A percentile compares a stretch with the other conserved stretches of the same genome.
phyloP scores from a whole-genome alignment of 2,113 vertebrate genomes.

The Erythrocercus mccallii region DNA sequence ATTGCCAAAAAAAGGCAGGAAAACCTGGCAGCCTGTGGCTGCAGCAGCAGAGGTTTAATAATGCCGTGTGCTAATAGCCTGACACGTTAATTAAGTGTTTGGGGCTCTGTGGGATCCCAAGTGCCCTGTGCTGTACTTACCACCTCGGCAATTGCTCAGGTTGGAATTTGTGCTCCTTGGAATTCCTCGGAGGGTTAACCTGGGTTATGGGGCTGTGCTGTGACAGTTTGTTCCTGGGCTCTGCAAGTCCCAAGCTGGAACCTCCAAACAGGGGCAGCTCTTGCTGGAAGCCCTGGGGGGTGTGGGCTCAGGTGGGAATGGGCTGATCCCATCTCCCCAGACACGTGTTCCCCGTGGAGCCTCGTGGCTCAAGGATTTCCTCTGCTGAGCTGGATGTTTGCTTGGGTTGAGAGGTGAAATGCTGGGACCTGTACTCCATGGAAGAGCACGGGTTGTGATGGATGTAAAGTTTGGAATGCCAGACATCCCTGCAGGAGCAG shows the following conservation, averaged over 20 bases:
- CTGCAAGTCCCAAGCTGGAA: background rate
- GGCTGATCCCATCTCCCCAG: background rate
- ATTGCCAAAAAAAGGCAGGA: background rate
- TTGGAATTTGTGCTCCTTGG: background rate
- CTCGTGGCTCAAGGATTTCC: accelerated
- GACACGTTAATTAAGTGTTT: conserved; percentile 46
- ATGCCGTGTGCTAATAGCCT: conserved; percentile 19
- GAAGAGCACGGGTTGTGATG: background rate
- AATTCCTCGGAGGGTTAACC: background rate
- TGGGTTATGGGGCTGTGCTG: background rate
- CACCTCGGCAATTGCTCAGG: background rate
- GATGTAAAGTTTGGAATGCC: background rate
- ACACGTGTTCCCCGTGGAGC: background rate
- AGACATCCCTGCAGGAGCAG: background rate
- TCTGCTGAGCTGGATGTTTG: background rate
- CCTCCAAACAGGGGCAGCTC: accelerated
- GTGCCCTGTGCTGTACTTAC: conserved; percentile 23
- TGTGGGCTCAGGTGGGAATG: background rate
- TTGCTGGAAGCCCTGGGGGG: background rate
- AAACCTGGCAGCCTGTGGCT: background rate
- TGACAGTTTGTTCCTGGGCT: background rate
- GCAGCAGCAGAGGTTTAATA: conserved; percentile 36
- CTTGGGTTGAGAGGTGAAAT: background rate
- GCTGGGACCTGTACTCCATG: accelerated
- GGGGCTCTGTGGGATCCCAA: background rate